Percentiles rank a stretch among this genome's conserved stretches.
Evolutionary conservation across 2,888 invertebrate species (phyloP).

Genomic region (Ormyrus nitidulus): DNA sequence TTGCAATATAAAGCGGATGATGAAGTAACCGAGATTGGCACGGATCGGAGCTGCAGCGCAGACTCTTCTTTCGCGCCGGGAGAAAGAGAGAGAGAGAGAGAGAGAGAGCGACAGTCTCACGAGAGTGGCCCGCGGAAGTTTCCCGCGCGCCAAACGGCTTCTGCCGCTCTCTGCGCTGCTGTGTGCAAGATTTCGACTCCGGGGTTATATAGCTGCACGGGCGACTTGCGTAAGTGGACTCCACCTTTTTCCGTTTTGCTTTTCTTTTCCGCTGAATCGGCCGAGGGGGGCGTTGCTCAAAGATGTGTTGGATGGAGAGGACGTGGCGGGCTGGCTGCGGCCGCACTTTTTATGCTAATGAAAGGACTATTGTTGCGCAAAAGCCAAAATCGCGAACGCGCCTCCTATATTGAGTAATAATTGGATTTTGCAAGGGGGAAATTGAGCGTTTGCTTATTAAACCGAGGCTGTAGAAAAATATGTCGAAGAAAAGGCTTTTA

Average conservation of each 20-base stretch:
- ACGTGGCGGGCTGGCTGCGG: not conserved
- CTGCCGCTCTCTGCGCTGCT: not conserved
- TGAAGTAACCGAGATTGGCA: constrained; percentile 39
- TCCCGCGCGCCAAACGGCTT: not conserved
- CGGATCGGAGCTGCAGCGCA: not conserved
- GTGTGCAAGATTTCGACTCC: constrained; percentile 19
- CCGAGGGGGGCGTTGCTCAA: not conserved
- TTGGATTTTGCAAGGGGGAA: too few species aligned
- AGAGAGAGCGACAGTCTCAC: not conserved
- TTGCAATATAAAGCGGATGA: constrained; percentile 44
- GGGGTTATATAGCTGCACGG: not conserved
- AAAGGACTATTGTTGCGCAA: not conserved
- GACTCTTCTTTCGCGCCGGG: not conserved
- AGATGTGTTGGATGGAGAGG: constrained; percentile 15
- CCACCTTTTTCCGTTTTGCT: not conserved
- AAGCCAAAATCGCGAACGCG: too few species aligned
- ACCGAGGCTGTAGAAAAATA: too few species aligned
- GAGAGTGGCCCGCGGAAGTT: constrained; percentile 10
- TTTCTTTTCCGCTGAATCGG: not conserved
- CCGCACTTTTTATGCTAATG: constrained; percentile 44
- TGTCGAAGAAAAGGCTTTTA: too few species aligned
- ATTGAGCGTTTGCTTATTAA: too few species aligned
- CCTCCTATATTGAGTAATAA: too few species aligned
- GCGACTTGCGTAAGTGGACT: constrained; percentile 7
- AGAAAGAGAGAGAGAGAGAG: too few species aligned